Evolutionary conservation across 2,113 vertebrate species (phyloP).

Genomic region (Tylochromis polylepis): DNA sequence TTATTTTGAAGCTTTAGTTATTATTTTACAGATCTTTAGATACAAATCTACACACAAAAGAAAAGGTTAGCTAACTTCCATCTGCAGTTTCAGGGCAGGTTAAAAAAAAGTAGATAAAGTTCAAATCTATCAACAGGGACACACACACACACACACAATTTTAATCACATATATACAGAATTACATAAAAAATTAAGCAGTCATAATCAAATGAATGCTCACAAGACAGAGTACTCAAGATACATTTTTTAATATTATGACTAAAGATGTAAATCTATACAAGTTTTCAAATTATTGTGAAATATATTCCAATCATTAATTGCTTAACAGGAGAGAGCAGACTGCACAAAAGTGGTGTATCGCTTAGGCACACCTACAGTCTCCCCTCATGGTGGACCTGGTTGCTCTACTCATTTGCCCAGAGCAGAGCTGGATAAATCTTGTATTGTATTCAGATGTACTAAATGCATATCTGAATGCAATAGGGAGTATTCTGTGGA

Average conservation of each 20-base stretch:
- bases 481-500: no score
- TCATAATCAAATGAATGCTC: not conserved
- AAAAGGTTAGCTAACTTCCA: not conserved
- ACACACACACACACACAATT: not conserved
- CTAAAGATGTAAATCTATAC: not conserved
- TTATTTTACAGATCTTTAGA: not conserved
- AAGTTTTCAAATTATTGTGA: not conserved
- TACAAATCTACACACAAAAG: not conserved
- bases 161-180: not conserved
- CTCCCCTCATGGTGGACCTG: not conserved
- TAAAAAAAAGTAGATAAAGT: not conserved
- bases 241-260: not conserved
- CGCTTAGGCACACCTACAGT: not conserved
- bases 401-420: not conserved
- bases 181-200: not conserved
- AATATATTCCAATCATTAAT: not conserved
- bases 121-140: not conserved
- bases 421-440: not conserved
- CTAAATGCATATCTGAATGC: not conserved
- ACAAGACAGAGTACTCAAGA: not conserved
- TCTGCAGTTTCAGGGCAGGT: not conserved
- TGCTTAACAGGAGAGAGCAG: not conserved
- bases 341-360: not conserved
- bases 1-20: not conserved
- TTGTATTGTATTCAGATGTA: not conserved